Evolutionary conservation across 2,113 vertebrate species (phyloP).

Genomic region (Cepphus grylle): DNA sequence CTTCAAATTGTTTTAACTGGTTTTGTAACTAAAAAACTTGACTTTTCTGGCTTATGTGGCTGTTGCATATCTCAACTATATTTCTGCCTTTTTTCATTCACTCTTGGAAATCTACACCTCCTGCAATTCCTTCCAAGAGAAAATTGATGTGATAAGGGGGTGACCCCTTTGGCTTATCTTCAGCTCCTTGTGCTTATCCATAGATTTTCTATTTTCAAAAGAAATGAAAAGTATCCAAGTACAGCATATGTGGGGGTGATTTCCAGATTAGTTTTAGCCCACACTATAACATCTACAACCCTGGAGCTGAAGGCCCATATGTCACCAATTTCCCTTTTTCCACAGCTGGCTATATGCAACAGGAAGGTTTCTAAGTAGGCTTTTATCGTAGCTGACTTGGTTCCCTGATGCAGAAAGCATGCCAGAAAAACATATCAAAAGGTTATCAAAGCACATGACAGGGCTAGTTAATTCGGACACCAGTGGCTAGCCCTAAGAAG

Average conservation of each 20-base stretch:
- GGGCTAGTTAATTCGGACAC: background rate
- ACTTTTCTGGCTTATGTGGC: background rate
- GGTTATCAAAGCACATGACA: background rate
- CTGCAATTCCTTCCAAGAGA: background rate
- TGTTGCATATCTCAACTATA: background rate
- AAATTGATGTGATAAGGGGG: background rate
- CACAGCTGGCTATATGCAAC: background rate
- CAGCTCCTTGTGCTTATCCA: background rate
- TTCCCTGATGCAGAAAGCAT: background rate
- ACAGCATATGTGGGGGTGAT: background rate
- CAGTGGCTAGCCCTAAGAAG: background rate
- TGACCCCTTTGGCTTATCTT: background rate
- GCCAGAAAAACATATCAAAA: background rate
- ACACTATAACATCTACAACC: background rate
- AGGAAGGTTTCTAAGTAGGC: background rate
- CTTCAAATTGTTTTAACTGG: background rate
- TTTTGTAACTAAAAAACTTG: background rate
- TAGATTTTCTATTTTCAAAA: background rate
- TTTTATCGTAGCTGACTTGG: background rate
- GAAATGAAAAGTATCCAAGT: background rate
- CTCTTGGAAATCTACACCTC: background rate
- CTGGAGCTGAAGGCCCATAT: background rate
- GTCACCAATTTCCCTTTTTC: background rate
- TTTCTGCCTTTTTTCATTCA: background rate
- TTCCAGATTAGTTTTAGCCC: background rate